Evolutionary conservation across 2,113 vertebrate genomes (phyloP), one percentile per base, ranked within the genome.

Genomic region (Brachirus orientalis): DNA sequence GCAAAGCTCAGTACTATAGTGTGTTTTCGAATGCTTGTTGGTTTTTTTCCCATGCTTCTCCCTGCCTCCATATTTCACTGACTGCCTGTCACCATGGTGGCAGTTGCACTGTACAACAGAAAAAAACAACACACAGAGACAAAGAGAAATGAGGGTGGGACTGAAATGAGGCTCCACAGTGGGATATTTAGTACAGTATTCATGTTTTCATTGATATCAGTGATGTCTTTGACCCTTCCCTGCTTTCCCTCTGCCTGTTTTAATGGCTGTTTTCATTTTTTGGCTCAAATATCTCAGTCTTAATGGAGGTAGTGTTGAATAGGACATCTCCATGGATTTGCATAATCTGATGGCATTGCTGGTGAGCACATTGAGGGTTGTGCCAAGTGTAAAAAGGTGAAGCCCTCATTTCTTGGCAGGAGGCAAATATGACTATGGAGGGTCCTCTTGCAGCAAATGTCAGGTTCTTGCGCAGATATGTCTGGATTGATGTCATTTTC

Each of bases 381-480:
- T 93, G 92, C 91, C 93, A 94, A 92, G 88, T 72, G 61, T 78
- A 82, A 75, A 82, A 92, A 94, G 92, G 93, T 94, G 92, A 88
- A 86, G 68, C 75, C 80, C 71, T 84, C 88, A 78, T 77, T 71
- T 46, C 69, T 58, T 84, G 18, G 83, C 84, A 86, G 86, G 79
- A 79, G 72, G 72, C 72, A 76, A 12, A 73, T 51, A 56, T 14
- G 12, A 55, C 61, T 63, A 22, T 64, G 17, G 65, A 65, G 62
- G 79, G 16, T 67, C 75, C 78, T 86, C 22, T 10, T 22, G 9
- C 36, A 80, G 75, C 69, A 72, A 69, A 69, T 83, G 73, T 69
- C 66, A 72, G 56, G 70, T 80, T 81, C 77, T 71, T 72, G 63
- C 36, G 69, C 55, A 72, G 47, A 80, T 59, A 48, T 65, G 12